Evolutionary conservation across 2,113 vertebrate species (phyloP), one percentile per base, ranked within the genome.

Genomic region (Dolichallabes microphthalmus): DNA sequence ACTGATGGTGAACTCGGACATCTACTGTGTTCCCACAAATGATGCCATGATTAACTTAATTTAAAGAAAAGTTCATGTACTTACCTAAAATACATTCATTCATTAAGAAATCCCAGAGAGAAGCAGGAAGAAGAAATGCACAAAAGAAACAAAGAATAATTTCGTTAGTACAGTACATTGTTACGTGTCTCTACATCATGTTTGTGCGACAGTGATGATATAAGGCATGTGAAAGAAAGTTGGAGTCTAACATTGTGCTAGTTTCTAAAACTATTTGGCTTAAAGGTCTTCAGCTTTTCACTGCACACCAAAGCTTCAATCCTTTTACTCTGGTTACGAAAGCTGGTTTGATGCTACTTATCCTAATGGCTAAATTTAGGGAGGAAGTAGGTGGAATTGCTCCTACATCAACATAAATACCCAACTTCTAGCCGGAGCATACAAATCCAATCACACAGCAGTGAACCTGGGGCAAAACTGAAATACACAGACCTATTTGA

Each of bases 21-120:
- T n/a, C n/a, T n/a, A n/a, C n/a, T n/a, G n/a, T n/a, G n/a, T n/a
- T n/a, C n/a, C 14, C 76, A 85, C 32, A 85, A 15, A 82, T 7
- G 13, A 74, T 13, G 15, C 30, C 17, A 12, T 14, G 53, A 57
- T 6, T 7, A 35, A 25, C 9, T 53, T 53, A 7, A 53, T 13
- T 25, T 27, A 63, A 39, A 61, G 1, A 53, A 53, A 3, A 27
- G 27, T 35, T n/a, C 17, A 39, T 53, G 50, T 79, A 85, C 83
- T 85, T 85, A 85, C 76, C 83, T 85, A 58, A 15, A 57, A 32
- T 35, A n/a, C n/a, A n/a, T n/a, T n/a, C n/a, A n/a, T n/a, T n/a
- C n/a, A n/a, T n/a, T n/a, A 14, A 57, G 61, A 55, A 25, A 13
- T 77, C 57, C 74, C 83, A 77, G 45, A 30, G 17, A n/a, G 35